Evolutionary conservation across 1,140 invertebrate species (phyloP).

Genomic region (Akabosia matsudoensis): DNA sequence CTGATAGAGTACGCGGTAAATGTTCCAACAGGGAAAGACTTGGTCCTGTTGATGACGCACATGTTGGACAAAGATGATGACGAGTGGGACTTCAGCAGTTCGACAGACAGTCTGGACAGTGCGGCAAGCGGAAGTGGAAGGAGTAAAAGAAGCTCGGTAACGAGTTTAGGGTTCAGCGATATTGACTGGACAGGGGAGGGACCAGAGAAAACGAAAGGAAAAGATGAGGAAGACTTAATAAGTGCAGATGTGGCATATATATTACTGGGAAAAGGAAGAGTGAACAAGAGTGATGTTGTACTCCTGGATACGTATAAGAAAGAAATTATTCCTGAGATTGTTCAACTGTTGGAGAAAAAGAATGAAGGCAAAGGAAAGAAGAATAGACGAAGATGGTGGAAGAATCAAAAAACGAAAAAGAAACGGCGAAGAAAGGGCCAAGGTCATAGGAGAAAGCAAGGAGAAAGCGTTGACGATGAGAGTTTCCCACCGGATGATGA

Average conservation of each 20-base stretch:
- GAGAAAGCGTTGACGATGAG: neutral
- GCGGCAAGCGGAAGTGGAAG: neutral
- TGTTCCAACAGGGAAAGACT: constrained; percentile 18
- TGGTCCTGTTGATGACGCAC: constrained; percentile 8
- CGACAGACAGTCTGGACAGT: constrained; percentile 18
- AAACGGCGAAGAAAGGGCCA: neutral
- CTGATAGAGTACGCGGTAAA: constrained; percentile 16
- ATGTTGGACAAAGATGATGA: constrained; percentile 22
- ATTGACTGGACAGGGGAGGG: constrained; percentile 12
- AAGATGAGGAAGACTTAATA: neutral
- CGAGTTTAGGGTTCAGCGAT: neutral
- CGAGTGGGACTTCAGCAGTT: neutral
- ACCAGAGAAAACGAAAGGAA: neutral
- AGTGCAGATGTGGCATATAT: constrained; percentile 9
- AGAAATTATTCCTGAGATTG: constrained; percentile 12
- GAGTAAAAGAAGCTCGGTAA: neutral
- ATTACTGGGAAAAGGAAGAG: neutral
- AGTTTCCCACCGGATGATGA: neutral
- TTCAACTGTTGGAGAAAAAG: neutral
- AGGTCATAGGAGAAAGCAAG: neutral
- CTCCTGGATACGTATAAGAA: constrained; percentile 7
- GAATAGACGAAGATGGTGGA: neutral
- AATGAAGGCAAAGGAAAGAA: neutral
- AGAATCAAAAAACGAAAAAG: neutral
- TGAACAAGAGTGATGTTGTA: constrained; percentile 7